Conservation (phyloP, 2,888 invertebrate species). For the Apotomis turbidana region DNA sequence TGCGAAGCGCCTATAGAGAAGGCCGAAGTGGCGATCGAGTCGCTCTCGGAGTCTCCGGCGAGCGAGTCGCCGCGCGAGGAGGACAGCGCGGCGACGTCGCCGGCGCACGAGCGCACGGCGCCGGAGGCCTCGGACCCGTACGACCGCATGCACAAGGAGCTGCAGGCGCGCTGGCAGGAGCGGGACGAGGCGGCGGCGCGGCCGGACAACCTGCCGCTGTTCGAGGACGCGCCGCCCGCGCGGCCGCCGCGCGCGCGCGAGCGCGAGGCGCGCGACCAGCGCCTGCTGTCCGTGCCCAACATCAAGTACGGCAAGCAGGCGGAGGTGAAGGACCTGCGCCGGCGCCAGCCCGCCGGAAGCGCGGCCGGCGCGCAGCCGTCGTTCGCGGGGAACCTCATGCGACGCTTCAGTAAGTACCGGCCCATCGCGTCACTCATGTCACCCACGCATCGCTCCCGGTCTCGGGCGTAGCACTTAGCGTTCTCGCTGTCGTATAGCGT, state of each 20-base stretch:
- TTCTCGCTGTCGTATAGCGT: constrained; percentile 62
- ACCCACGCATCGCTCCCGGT: constrained; percentile 51
- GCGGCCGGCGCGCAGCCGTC: constrained; percentile 76
- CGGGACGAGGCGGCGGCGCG: constrained; percentile 70
- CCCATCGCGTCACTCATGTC: constrained; percentile 52
- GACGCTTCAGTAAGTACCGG: constrained; percentile 94
- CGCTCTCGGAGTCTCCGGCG: constrained; percentile 48
- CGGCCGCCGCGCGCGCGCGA: constrained; percentile 76
- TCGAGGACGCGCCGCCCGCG: constrained; percentile 52
- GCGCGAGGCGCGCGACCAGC: constrained; percentile 84
- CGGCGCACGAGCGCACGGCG: constrained; percentile 51
- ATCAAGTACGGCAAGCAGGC: constrained; percentile 83
- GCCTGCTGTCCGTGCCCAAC: constrained; percentile 91
- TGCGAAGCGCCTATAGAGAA: constrained; percentile 61
- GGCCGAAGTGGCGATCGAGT: constrained; percentile 56
- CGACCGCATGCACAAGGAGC: constrained; percentile 49
- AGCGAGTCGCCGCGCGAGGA: constrained; percentile 63
- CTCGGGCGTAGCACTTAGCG: constrained; percentile 27
- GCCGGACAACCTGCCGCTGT: constrained; percentile 86
- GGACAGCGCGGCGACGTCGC: constrained; percentile 66
- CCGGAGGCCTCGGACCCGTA: constrained; percentile 49
- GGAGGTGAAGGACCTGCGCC: constrained; percentile 82
- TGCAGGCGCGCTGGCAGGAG: constrained; percentile 74
- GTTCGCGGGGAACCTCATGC: constrained; percentile 90
- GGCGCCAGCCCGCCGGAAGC: constrained; percentile 75